Evolutionary conservation across 2,888 invertebrate species (phyloP), one percentile per base, ranked within the genome.

Genomic region (Thymelicus lineola): DNA sequence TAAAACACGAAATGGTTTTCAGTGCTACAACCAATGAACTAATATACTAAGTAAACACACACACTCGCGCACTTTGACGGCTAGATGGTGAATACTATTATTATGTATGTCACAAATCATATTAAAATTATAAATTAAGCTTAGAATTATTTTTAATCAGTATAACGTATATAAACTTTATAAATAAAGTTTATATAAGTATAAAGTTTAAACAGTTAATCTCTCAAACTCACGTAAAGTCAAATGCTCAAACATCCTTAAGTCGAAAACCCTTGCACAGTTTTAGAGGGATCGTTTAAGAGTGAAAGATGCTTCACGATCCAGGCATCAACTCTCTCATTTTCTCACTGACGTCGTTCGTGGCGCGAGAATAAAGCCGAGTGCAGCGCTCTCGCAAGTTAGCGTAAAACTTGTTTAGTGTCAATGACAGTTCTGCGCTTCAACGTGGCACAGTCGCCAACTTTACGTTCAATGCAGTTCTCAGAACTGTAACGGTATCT

Each of bases 361-460:
- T 45, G 48, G n/a, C 20, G 68, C 57, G 57, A 62, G 68, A 62
- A 62, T 58, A 70, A 60, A 53, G 42, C 50, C 35, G 62, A 63
- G 63, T 35, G 17, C 48, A 35, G 57, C 62, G 62, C 48, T 17
- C 53, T 59, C 62, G 69, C 45, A 20, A 63, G 58, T 63, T 58
- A 55, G 28, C 35, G 58, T 58, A 36, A 46, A 69, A 69, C 63
- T 69, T 69, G 63, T 63, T 58, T 62, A 35, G 63, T 63, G 69
- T 69, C 69, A 69, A 42, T 69, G 63, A 50, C 69, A 69, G 69
- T 69, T 69, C 58, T 50, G 58, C 50, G 38, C 50, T 69, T 50
- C 58, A 42, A 63, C 45, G 69, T 69, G n/a, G 58, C 57, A 45
- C 60, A 57, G 45, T 61, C 62, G 53, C 55, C 10, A 57, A 68